Percentiles rank a stretch among this genome's conserved stretches.
Evolutionary conservation across 2,113 vertebrate genomes (phyloP).

Genomic region (Plecotus auritus): DNA sequence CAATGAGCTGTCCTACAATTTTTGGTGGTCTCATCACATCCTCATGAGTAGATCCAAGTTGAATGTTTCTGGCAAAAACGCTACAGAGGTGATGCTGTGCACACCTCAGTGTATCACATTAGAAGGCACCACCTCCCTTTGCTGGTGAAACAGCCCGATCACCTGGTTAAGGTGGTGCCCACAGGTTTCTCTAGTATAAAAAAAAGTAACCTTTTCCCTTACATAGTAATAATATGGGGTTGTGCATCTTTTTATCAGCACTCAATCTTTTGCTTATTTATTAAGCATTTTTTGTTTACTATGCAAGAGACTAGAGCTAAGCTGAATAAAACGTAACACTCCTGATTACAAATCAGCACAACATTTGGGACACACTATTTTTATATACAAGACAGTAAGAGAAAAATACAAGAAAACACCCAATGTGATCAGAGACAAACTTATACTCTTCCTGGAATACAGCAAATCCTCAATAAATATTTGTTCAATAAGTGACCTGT

Average conservation of each 20-base stretch:
- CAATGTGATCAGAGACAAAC: background rate
- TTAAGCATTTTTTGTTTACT: background rate
- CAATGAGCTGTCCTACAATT: background rate
- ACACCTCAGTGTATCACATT: fast-evolving
- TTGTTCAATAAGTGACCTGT: background rate
- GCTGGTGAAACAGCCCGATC: background rate
- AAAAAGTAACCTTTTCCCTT: background rate
- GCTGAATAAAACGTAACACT: background rate
- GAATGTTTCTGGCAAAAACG: background rate
- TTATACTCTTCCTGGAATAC: background rate
- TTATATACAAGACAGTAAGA: background rate
- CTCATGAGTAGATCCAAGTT: background rate
- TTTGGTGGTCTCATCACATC: background rate
- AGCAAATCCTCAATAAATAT: background rate
- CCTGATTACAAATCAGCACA: background rate
- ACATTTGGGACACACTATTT: background rate
- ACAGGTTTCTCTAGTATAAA: background rate
- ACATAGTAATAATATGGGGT: no score
- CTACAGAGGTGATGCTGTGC: background rate
- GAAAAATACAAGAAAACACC: background rate
- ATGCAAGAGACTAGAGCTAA: background rate
- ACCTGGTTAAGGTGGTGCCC: background rate
- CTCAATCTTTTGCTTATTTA: background rate
- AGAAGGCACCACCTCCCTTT: background rate
- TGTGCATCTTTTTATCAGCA: background rate